Base-by-base conservation (phyloP, 2,888 invertebrate genomes). In the Calliphora vomitoria region DNA sequence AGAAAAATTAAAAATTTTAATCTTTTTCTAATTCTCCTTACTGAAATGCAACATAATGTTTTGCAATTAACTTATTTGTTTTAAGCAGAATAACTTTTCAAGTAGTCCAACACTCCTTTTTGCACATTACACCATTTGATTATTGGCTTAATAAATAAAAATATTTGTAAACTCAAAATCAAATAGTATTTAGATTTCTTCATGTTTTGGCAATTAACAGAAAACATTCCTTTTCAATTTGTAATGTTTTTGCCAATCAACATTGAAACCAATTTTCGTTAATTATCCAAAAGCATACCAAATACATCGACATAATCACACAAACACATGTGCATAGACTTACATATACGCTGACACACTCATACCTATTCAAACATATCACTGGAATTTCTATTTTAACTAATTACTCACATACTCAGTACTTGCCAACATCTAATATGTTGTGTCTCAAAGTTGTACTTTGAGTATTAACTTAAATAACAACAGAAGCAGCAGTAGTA, bases 361-460 rank as follows among this genome's bases (percentile, higher is more conserved):
- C 60, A 2, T 8, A 62, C 66, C 0, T 31, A 62, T n/a, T 18
- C 8, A 4, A 44, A 47, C 66, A 41, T 55, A 75, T 69, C 69
- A 84, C 75, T 85, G 82, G 82, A 82, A 87, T 85, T 85, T 87
- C 82, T 85, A 87, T 87, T 85, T 87, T 71, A 85, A 84, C 87
- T 87, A 87, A 87, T 87, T 87, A 85, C 87, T 85, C 82, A 82
- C 82, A 85, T 85, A 82, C 79, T 62, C 55, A 55, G 3, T 10
- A 18, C 18, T 55, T 18, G 10, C 5, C 53, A n/a, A 10, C 69
- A 79, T 76, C 58, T 76, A 83, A 55, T 86, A 71, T 75, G 85
- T 82, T 85, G 79, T 69, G 75, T 75, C 78, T 82, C 75, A 85
- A 82, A 79, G 66, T 85, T 75, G 38, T 85, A 71, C 85, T 71